These are phyloP conservation scores for Coleophora flavipennella DNA, from an alignment of 2,888 invertebrate species.

Conservation along the genomic window DNA sequence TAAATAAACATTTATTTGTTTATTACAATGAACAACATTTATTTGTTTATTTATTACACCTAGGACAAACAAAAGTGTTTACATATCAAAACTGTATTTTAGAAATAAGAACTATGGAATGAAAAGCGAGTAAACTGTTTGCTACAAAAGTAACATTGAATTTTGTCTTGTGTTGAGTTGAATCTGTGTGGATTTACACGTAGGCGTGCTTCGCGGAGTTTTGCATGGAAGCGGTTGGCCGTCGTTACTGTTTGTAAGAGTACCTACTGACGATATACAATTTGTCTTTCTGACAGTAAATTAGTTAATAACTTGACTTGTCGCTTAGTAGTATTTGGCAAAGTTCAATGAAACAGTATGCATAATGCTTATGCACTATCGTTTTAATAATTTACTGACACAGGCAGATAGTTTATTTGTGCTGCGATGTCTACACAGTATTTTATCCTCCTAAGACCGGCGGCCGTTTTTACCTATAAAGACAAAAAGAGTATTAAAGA, in stretches of 20 bases:
- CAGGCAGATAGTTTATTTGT: constrained; percentile 30
- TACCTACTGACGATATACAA: constrained; percentile 18
- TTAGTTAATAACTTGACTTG: constrained; percentile 35
- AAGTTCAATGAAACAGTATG: constrained; percentile 28
- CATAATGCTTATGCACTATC: constrained; percentile 50
- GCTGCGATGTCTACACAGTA: constrained; percentile 33
- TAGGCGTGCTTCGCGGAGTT: constrained; percentile 37
- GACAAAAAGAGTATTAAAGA: too few relatives aligned
- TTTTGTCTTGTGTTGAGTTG: constrained; percentile 17
- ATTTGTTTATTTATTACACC: too few relatives aligned
- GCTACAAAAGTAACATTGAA: constrained; percentile 3
- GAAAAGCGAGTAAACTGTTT: neutral
- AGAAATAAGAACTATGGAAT: too few relatives aligned
- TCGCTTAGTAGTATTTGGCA: constrained; percentile 63
- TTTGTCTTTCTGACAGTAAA: constrained; percentile 31
- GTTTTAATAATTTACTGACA: constrained; percentile 14
- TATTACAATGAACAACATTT: too few relatives aligned
- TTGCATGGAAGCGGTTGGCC: constrained; percentile 48
- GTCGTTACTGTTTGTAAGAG: constrained; percentile 27
- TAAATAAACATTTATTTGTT: too few relatives aligned
- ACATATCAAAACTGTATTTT: too few relatives aligned
- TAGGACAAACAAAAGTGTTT: too few relatives aligned
- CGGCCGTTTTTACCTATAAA: too few relatives aligned
- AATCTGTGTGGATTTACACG: constrained; percentile 31
- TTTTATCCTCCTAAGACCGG: too few relatives aligned